Evolutionary conservation across 2,888 invertebrate genomes (phyloP).

Genomic region (Tipula unca): DNA sequence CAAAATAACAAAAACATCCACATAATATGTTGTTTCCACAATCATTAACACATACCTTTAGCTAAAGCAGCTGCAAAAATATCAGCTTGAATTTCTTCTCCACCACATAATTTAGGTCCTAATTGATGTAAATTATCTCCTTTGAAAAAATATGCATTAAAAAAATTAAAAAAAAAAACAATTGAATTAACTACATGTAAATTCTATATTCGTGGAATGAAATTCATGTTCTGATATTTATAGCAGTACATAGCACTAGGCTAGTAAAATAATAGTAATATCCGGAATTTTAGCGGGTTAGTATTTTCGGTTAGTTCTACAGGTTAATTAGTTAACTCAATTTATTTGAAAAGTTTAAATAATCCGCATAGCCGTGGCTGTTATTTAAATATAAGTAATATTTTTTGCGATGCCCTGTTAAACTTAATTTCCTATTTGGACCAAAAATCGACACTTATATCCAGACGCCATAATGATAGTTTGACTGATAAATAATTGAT

Average conservation of each 20-base stretch:
- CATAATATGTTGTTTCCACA: background rate
- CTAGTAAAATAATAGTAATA: background rate
- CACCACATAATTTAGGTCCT: slow-evolving; percentile 26
- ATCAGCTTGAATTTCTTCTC: slow-evolving; percentile 39
- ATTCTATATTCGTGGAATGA: background rate
- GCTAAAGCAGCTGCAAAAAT: slow-evolving; percentile 35
- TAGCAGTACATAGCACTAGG: background rate
- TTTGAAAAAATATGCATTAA: slow-evolving; percentile 15
- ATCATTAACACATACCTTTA: slow-evolving; percentile 23
- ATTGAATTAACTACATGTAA: background rate
- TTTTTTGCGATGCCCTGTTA: too few relatives aligned
- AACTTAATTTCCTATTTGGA: too few relatives aligned
- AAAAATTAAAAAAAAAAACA: background rate
- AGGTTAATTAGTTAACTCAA: background rate
- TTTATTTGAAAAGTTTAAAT: background rate
- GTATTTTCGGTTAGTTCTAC: background rate
- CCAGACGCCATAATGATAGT: too few relatives aligned
- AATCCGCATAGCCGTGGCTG: too few relatives aligned
- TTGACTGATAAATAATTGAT: too few relatives aligned
- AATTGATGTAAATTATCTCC: slow-evolving; percentile 24
- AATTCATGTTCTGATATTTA: slow-evolving; percentile 4
- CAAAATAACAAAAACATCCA: background rate
- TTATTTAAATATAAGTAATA: background rate
- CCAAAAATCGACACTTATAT: too few relatives aligned
- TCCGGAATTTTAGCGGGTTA: background rate